Base-by-base conservation (phyloP, 2,113 vertebrate species). In the Stegastes partitus region DNA sequence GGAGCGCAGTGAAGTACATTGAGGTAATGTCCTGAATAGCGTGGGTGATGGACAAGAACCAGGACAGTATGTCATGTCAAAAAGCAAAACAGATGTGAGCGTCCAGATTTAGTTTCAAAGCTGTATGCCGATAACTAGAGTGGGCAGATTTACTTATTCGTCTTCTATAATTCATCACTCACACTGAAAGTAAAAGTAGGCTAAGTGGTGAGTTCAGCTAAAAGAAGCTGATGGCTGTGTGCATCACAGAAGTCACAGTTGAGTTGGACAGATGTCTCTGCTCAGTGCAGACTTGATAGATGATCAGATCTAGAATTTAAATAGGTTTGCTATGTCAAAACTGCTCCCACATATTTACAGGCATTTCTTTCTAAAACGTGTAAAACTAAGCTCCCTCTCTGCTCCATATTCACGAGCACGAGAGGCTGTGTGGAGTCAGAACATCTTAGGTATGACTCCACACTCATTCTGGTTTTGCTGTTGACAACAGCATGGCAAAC, bases 111-210 rank as follows among this genome's bases (percentile, higher is more conserved):
- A 42, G 39, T 42, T 42, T 42, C 11, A 42, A 42, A 42, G 39
- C 14, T 3, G 39, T 42, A 42, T 42, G 14, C 12, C 11, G 12
- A 7, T 12, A 42, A 12, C 12, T 42, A 15, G 39, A 42, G 12
- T 2, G 39, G 39, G 15, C 69, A 49, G 19, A 62, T 49, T 28
- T 28, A 21, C 23, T 50, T 23, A 11, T 56, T 61, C 12, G 54
- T 61, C 59, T 50, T 71, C 44, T 50, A 49, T 65, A 51, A 59
- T 47, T 70, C 47, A 61, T 21, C 59, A 23, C 45, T 51, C 28
- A 65, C 45, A 51, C n/a, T 1, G 18, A 77, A 50, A 67, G 50
- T 39, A 70, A 66, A 59, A 54, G 68, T 73, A 31, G 22, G 51
- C 0, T 58, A 22, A 34, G 39, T 53, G 4, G 42, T n/a, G 54